Percentiles rank a stretch among this genome's conserved stretches.
phyloP scores from a whole-genome alignment of 2,797 vertebrate genomes.

The Clarias fuscus region DNA sequence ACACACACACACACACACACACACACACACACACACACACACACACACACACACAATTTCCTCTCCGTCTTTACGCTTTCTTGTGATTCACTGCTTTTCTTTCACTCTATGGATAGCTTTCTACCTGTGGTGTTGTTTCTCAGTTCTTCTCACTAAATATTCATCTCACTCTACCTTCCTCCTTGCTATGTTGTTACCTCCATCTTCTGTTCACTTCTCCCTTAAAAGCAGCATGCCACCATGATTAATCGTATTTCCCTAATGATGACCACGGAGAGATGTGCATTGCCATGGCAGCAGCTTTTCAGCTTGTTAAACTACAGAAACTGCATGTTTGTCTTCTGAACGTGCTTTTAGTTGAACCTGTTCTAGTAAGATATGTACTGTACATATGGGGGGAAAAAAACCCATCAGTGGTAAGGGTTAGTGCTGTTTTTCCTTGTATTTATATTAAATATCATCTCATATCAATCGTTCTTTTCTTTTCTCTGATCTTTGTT shows the following conservation, averaged over 20 bases:
- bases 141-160: not conserved
- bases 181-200: not conserved
- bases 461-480: not conserved
- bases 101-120: not conserved
- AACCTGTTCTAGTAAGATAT: conserved; percentile 30
- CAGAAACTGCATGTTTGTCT: conserved; percentile 33
- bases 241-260: conserved; percentile 46
- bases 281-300: conserved; percentile 47
- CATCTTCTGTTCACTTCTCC: conserved; percentile 19
- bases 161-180: not conserved
- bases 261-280: conserved; percentile 37
- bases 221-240: not conserved
- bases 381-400: not conserved
- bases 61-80: not conserved
- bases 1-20: too few relatives aligned
- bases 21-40: too few relatives aligned
- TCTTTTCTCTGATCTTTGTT: not conserved
- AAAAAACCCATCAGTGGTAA: not conserved
- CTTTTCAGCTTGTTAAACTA: conserved; percentile 46
- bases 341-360: conserved; percentile 35
- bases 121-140: conserved; percentile 4
- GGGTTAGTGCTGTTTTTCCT: not conserved
- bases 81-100: not conserved
- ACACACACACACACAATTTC: not conserved
- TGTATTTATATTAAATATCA: not conserved